Percentiles rank a stretch among this genome's conserved stretches.
Evolutionary conservation across 2,797 vertebrate genomes (phyloP).

Genomic region (Pelobates cultripes): DNA sequence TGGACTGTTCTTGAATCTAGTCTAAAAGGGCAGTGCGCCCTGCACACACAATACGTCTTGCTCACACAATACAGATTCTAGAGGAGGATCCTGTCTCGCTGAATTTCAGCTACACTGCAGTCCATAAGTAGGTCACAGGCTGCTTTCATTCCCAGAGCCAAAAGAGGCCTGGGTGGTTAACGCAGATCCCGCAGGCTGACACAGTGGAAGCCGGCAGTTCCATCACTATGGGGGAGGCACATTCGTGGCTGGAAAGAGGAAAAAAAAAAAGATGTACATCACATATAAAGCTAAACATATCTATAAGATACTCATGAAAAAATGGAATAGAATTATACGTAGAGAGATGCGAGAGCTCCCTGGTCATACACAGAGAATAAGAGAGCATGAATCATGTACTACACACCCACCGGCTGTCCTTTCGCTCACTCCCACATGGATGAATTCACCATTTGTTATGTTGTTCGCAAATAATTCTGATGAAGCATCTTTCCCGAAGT

Average conservation of each 20-base stretch:
- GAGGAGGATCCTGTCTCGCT: constrained; percentile 42
- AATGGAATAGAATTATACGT: constrained; percentile 12
- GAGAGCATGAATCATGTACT: constrained; percentile 8
- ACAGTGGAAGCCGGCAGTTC: constrained; percentile 32
- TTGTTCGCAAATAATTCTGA: neutral
- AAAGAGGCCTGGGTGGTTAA: constrained; percentile 34
- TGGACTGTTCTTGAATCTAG: neutral
- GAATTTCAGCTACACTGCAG: constrained; percentile 34
- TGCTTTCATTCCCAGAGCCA: constrained; percentile 51
- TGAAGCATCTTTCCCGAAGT: neutral
- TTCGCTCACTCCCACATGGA: constrained; percentile 1
- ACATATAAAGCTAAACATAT: constrained; percentile 2
- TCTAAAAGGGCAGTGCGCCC: neutral
- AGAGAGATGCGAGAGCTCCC: neutral
- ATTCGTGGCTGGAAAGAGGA: constrained; percentile 16
- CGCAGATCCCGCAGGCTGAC: constrained; percentile 48
- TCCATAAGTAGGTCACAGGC: constrained; percentile 55
- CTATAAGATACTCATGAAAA: neutral
- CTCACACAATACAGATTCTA: constrained; percentile 36
- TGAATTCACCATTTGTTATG: neutral
- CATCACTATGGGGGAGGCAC: constrained; percentile 34
- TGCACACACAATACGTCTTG: neutral
- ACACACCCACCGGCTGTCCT: neutral
- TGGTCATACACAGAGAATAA: constrained; percentile 13
- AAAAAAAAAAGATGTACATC: constrained; percentile 32